Conservation (phyloP, 2,888 invertebrate genomes). For the Drosophila diplacantha region DNA sequence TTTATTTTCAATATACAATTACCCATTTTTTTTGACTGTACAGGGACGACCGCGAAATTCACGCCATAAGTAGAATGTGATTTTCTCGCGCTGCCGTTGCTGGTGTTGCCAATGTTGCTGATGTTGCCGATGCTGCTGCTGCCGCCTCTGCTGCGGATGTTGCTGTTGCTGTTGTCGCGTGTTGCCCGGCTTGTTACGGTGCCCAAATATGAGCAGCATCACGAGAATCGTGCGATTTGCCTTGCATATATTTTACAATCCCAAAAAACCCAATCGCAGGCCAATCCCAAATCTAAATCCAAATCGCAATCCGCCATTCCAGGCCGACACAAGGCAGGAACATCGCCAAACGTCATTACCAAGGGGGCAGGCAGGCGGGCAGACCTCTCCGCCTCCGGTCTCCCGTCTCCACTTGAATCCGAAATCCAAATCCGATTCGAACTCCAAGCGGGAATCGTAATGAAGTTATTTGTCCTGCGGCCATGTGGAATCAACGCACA, state of each 20-base stretch:
- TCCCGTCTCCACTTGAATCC: not conserved
- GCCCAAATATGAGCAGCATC: constrained; percentile 76
- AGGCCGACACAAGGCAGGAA: constrained; percentile 38
- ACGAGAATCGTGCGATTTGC: constrained; percentile 76
- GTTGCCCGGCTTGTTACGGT: constrained; percentile 70
- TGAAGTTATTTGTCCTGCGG: constrained; percentile 73
- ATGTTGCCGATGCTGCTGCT: constrained; percentile 45
- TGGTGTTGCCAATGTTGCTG: constrained; percentile 32
- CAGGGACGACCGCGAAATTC: constrained; percentile 63
- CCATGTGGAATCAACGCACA: constrained; percentile 71
- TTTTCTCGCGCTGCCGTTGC: constrained; percentile 58
- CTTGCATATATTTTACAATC: constrained; percentile 73
- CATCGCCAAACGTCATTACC: constrained; percentile 58
- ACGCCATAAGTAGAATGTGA: constrained; percentile 73
- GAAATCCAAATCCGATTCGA: constrained; percentile 16
- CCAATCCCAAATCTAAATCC: constrained; percentile 38
- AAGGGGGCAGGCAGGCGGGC: constrained; percentile 30
- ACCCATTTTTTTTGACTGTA: not conserved
- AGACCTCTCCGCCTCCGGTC: constrained; percentile 20
- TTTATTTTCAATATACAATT: not conserved
- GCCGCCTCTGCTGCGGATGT: constrained; percentile 21
- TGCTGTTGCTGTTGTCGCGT: constrained; percentile 53
- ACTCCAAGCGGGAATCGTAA: constrained; percentile 46
- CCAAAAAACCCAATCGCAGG: constrained; percentile 43
- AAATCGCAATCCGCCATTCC: constrained; percentile 43